Evolutionary conservation across 2,113 vertebrate genomes (phyloP).

Genomic region (Stegastes partitus): DNA sequence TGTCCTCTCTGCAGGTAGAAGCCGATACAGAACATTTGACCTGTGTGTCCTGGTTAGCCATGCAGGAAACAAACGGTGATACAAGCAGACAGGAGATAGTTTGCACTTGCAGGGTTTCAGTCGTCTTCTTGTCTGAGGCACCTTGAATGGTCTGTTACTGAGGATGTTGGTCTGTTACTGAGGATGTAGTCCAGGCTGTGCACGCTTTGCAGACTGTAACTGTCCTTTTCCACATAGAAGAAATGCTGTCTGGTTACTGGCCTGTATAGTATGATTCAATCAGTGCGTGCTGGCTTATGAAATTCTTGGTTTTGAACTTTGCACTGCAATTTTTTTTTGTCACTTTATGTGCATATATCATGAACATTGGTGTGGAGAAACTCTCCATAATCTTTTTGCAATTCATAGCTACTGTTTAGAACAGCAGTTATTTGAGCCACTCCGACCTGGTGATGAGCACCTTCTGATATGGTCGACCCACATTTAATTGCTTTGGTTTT

Average conservation of each 20-base stretch:
- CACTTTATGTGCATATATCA: no score
- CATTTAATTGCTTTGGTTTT: no score
- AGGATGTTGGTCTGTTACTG: no score
- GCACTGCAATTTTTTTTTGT: no score
- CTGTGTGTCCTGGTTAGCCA: constrained; percentile 35
- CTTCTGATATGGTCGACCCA: no score
- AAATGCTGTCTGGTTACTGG: neutral
- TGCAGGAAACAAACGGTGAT: constrained; percentile 16
- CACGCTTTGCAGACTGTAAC: neutral
- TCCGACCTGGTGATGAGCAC: no score
- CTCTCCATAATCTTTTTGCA: no score
- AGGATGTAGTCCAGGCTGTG: neutral
- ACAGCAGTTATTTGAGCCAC: no score
- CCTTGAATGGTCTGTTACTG: no score
- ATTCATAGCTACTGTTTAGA: no score
- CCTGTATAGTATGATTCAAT: neutral
- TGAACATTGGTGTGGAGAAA: no score
- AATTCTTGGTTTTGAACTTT: no score
- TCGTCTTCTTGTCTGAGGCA: neutral
- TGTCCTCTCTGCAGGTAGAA: constrained; percentile 38
- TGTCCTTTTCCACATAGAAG: neutral
- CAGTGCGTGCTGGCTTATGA: neutral
- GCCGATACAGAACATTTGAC: constrained; percentile 48
- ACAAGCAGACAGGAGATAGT: constrained; percentile 26
- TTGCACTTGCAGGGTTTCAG: constrained; percentile 16